phyloP scores from a whole-genome alignment of 2,888 invertebrate genomes.

The Acleris emargana region DNA sequence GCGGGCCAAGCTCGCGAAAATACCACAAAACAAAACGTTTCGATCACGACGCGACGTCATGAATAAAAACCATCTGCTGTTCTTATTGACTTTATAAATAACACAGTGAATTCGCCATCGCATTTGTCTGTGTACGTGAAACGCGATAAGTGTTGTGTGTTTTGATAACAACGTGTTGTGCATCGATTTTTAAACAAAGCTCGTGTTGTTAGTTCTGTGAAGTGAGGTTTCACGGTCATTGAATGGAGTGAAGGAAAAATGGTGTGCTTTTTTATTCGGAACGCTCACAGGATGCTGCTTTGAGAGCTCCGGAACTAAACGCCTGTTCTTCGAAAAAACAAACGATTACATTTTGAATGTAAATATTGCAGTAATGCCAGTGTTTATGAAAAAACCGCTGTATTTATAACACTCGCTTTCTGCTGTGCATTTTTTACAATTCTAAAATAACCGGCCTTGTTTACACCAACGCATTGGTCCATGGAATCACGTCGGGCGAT shows the following conservation, averaged over 20 bases:
- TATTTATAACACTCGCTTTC: slow-evolving; percentile 10
- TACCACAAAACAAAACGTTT: slow-evolving; percentile 11
- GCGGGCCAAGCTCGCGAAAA: slow-evolving; percentile 26
- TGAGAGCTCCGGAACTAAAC: no score
- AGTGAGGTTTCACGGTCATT: slow-evolving; percentile 24
- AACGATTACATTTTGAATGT: not conserved
- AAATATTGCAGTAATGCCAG: slow-evolving; percentile 1
- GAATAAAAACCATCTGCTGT: slow-evolving; percentile 17
- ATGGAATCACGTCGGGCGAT: slow-evolving; percentile 8
- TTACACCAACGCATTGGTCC: slow-evolving; percentile 20
- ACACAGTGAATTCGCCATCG: slow-evolving; percentile 7
- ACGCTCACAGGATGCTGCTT: no score
- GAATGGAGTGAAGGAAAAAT: slow-evolving; percentile 1
- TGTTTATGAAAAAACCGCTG: slow-evolving; percentile 6
- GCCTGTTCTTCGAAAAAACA: no score
- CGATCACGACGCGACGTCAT: slow-evolving; percentile 5
- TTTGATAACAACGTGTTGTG: slow-evolving; percentile 38
- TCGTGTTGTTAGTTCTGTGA: slow-evolving; percentile 6
- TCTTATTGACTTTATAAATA: slow-evolving; percentile 12
- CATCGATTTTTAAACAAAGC: slow-evolving; percentile 46
- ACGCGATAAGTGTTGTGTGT: slow-evolving; percentile 23
- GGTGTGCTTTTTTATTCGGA: slow-evolving; percentile 8
- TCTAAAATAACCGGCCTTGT: slow-evolving; percentile 26
- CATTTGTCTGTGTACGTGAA: not conserved
- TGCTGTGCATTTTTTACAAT: slow-evolving; percentile 14